phyloP scores from a whole-genome alignment of 2,888 invertebrate genomes.

The Merodon equestris region DNA sequence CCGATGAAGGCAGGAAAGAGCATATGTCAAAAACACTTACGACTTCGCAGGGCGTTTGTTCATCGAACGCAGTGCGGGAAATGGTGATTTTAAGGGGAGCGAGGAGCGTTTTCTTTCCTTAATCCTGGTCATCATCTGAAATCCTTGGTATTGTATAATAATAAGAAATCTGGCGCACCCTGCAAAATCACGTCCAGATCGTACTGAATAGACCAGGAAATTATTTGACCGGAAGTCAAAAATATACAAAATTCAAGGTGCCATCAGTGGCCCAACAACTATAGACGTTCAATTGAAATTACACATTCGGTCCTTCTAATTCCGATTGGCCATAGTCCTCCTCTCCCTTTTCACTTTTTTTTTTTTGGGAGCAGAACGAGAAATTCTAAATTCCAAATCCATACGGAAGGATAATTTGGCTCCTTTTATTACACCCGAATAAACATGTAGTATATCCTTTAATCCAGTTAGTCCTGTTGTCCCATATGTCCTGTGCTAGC shows the following conservation, averaged over 20 bases:
- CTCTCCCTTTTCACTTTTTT: conserved; percentile 31
- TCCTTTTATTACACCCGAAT: conserved; percentile 69
- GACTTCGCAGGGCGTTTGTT: no score
- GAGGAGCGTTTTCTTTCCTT: no score
- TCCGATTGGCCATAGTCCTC: conserved; percentile 20
- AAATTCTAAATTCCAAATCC: conserved; percentile 66
- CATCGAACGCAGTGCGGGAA: no score
- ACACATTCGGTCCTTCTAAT: conserved; percentile 9
- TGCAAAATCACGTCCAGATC: conserved; percentile 25
- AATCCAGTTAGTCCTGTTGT: conserved; percentile 66
- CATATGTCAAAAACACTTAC: no score
- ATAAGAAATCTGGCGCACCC: no score
- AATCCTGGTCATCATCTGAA: no score
- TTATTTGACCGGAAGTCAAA: conserved; percentile 64
- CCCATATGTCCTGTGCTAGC: conserved; percentile 48
- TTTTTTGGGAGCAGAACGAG: conserved; percentile 26
- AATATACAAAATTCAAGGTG: conserved; percentile 59
- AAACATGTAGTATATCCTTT: conserved; percentile 68
- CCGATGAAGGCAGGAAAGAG: no score
- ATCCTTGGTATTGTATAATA: no score
- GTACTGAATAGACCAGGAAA: conserved; percentile 64
- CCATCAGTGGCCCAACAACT: not conserved
- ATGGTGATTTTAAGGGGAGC: no score
- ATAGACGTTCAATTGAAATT: conserved; percentile 31
- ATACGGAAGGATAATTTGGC: conserved; percentile 68